A percentile compares a stretch with the other conserved stretches of the same genome.
Evolutionary conservation across 2,888 invertebrate species (phyloP).

Genomic region (Eupithecia pulchellata): DNA sequence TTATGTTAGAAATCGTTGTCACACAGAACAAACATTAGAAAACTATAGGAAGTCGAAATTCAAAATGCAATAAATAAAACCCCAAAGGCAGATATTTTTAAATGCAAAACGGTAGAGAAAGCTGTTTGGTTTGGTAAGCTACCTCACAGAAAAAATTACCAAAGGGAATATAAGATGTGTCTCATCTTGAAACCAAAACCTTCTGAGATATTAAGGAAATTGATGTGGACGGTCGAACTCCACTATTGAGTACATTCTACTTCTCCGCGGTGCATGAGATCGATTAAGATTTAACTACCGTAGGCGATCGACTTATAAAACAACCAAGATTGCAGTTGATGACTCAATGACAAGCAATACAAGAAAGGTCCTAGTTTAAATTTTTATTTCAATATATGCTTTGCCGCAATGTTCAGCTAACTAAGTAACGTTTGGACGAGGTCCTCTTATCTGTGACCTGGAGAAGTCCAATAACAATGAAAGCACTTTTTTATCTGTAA

Average conservation of each 20-base stretch:
- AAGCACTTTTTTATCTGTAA: background rate
- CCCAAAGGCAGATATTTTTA: background rate
- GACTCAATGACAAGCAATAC: background rate
- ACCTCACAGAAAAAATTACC: conserved; percentile 1
- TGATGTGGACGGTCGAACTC: conserved; percentile 36
- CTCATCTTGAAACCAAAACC: conserved; percentile 39
- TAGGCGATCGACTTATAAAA: background rate
- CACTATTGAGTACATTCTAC: conserved; percentile 28
- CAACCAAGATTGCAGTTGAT: background rate
- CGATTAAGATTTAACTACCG: background rate
- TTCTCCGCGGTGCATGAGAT: background rate
- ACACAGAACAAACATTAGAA: background rate
- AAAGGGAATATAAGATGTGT: conserved; percentile 23
- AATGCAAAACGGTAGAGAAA: background rate
- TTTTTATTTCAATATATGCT: too few species aligned
- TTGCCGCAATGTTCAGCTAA: too few species aligned
- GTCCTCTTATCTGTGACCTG: background rate
- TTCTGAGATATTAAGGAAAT: conserved; percentile 43
- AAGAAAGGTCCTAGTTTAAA: too few species aligned
- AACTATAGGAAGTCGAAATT: background rate
- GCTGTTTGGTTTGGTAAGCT: background rate
- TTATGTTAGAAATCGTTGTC: too few species aligned
- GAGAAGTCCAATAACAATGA: background rate
- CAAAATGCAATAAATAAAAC: background rate
- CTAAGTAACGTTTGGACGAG: too few species aligned